Base-by-base conservation (phyloP, 2,113 vertebrate species). In the Sciurus niger region DNA sequence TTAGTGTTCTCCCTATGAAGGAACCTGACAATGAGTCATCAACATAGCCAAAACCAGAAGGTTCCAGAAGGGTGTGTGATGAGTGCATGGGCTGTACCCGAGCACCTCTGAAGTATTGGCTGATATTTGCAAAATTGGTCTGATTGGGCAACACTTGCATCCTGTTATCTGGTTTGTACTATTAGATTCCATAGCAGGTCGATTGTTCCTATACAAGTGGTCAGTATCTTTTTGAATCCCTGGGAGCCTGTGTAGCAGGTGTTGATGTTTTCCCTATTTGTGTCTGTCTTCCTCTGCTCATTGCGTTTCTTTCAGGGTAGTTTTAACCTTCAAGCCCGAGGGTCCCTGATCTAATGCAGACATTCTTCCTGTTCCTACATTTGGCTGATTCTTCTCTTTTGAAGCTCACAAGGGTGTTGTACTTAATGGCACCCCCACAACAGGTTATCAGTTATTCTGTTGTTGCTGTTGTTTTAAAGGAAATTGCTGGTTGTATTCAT, bases 381-480 rank as follows among this genome's bases (percentile, higher is more conserved):
- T 58, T 63, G 16, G 65, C 5, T 14, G 60, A 58, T 53, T 83
- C 80, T 73, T 58, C 51, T 72, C 74, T 76, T 74, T 70, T 60
- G 93, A 73, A 84, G 79, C 55, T 93, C 37, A 9, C 65, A 18
- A 60, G 8, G 8, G 17, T 82, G 67, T 46, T 96, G 88, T 79
- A 24, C 34, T 84, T 84, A 12, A 3, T 68, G 34, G 43, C 60
- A 48, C 73, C 68, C 84, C 78, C 46, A 4, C 28, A 58, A 78
- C 40, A 34, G 72, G 55, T 51, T 53, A 51, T 73, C 40, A 2
- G 51, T 37, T 46, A 46, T 24, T 24, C 65, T 32, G 30, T 48
- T 58, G 55, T 58, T 58, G 55, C 18, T 72, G n/a, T 60, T 65
- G 55, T 93, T 90, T 83, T 68, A 63, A 96, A 95, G 88, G 65